Evolutionary conservation across 2,888 invertebrate species (phyloP).

Genomic region (Drosophila vallismaia): DNA sequence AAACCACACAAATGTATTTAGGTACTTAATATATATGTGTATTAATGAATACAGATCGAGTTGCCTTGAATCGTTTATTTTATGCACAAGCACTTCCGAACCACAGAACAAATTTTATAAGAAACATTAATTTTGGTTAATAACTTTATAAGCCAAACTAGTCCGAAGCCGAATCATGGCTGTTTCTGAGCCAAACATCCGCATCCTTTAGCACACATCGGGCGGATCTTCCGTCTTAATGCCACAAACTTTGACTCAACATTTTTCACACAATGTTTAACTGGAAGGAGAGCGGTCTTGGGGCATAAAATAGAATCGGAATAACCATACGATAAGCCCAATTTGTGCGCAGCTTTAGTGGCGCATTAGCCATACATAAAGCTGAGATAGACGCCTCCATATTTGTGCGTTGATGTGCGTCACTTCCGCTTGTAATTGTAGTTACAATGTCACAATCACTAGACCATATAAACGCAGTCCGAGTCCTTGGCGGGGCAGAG

Average conservation of each 20-base stretch:
- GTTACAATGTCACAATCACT: slow-evolving; percentile 80
- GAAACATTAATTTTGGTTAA: slow-evolving; percentile 77
- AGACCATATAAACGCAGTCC: slow-evolving; percentile 77
- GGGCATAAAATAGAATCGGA: slow-evolving; percentile 78
- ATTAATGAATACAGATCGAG: slow-evolving; percentile 16
- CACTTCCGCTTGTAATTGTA: slow-evolving; percentile 80
- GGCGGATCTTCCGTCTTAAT: slow-evolving; percentile 30
- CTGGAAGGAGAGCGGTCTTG: slow-evolving; percentile 31
- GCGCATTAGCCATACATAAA: slow-evolving; percentile 77
- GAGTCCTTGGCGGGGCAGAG: slow-evolving; percentile 20
- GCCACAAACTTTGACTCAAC: slow-evolving; percentile 59
- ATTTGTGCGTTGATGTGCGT: slow-evolving; percentile 74
- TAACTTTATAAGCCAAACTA: slow-evolving; percentile 65
- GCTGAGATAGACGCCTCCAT: slow-evolving; percentile 72
- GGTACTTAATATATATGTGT: neutral
- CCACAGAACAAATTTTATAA: slow-evolving; percentile 73
- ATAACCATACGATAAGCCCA: slow-evolving; percentile 79
- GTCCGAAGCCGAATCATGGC: slow-evolving; percentile 4
- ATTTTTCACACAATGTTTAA: slow-evolving; percentile 74
- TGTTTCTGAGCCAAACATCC: slow-evolving; percentile 29
- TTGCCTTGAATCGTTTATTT: slow-evolving; percentile 47
- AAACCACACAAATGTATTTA: slow-evolving; percentile 11
- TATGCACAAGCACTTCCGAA: slow-evolving; percentile 70
- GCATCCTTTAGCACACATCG: slow-evolving; percentile 11
- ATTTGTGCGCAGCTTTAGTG: slow-evolving; percentile 79